Conservation (phyloP, 2,113 vertebrate species). For the Pyrgilauda ruficollis region DNA sequence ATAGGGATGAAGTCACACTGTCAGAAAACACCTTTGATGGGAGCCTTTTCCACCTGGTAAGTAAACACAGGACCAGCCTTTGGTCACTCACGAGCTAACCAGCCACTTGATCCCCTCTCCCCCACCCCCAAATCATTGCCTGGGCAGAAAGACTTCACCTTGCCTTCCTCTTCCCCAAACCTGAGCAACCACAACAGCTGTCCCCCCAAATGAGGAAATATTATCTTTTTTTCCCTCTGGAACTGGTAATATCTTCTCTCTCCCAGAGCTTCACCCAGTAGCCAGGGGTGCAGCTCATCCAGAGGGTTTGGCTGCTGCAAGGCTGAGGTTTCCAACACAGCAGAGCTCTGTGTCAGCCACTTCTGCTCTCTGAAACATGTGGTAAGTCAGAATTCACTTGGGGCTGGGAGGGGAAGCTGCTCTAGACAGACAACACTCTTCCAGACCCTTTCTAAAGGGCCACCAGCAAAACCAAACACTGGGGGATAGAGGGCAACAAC, state of each 20-base stretch:
- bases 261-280: background rate
- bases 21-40: background rate
- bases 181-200: background rate
- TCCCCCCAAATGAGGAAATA: background rate
- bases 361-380: background rate
- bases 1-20: background rate
- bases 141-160: background rate
- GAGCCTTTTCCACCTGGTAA: background rate
- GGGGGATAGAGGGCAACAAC: background rate
- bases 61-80: background rate
- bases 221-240: background rate
- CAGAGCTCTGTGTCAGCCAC: background rate
- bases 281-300: rapidly evolving
- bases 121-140: background rate
- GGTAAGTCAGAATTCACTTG: background rate
- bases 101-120: background rate
- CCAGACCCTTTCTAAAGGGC: background rate
- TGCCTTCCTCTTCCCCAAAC: background rate
- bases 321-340: background rate
- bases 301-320: background rate
- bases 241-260: rapidly evolving
- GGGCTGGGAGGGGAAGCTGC: background rate
- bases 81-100: rapidly evolving
- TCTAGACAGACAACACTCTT: background rate
- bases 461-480: rapidly evolving